Base-by-base conservation (phyloP, 37 sponge, comb jelly and placozoan species). In the Halisarca cf. caerulea region DNA sequence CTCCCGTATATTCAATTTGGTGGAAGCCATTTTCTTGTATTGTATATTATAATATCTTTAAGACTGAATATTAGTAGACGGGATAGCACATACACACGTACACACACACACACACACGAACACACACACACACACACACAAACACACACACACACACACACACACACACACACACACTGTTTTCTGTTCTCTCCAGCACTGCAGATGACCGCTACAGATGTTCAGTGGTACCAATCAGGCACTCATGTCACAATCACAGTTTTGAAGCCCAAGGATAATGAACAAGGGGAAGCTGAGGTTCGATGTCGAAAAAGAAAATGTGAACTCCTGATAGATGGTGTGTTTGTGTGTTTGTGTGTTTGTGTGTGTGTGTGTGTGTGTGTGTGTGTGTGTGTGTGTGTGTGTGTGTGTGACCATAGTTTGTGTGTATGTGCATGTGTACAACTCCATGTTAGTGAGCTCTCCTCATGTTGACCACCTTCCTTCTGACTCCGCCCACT, bases 331-430 rank as follows among this genome's bases (percentile, higher is more conserved):
- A 18, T 74, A 11, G 25, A 74, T 41, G 77, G 77, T 74, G 15
- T 21, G 57, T 17, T 55, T 20, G 57, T 55, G 17, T 17, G 17
- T 55, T 11, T 20, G 57, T 55, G 25, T 62, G 15, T 6, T 62
- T 7, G 64, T 21, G 64, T 61, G 64, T 21, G 64, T n/a, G n/a
- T 61, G 64, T 7, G 64, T 61, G 64, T 61, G 64, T 61, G 64
- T 61, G 64, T 61, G 64, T 61, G 64, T 61, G 64, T 61, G 35
- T 68, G 69, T 6, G 69, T 68, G 33, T 68, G 69, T 68, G 64
- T 68, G 69, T 68, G 35, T 68, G 69, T 68, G 69, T 68, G 33
- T 30, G 35, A 32, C 1, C 11, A 47, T 11, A 27, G 69, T 68
- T 18, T 30, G 34, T 68, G 69, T 68, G 69, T 68, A 34, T 68